Percentiles rank a stretch among this genome's conserved stretches.
Evolutionary conservation across 2,888 invertebrate species (phyloP).

Genomic region (Pelosia muscerda): DNA sequence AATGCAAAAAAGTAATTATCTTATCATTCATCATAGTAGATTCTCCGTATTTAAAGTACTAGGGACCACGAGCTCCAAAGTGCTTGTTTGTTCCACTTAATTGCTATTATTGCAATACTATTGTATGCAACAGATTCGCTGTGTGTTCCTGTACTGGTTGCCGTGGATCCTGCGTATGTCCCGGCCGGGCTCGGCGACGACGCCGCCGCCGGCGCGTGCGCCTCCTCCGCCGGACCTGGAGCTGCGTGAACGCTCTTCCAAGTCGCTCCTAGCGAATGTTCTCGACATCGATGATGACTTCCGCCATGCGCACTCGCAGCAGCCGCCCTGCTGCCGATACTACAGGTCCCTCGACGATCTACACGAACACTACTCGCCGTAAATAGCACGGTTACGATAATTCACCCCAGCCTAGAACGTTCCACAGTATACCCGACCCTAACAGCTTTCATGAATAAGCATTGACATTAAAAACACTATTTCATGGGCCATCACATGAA

Average conservation of each 20-base stretch:
- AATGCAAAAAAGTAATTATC: no score
- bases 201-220: slow-evolving; percentile 89
- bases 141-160: slow-evolving; percentile 98
- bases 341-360: slow-evolving; percentile 90
- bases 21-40: no score
- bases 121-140: slow-evolving; percentile 90
- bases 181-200: slow-evolving; percentile 88
- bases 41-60: no score
- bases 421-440: slow-evolving; percentile 83
- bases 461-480: slow-evolving; percentile 56
- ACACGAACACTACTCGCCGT: slow-evolving; percentile 87
- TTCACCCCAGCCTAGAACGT: slow-evolving; percentile 82
- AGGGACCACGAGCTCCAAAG: no score
- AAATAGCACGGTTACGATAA: slow-evolving; percentile 86
- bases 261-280: slow-evolving; percentile 98
- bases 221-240: slow-evolving; percentile 94
- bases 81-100: no score
- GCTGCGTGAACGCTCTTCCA: slow-evolving; percentile 96
- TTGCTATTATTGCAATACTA: neutral
- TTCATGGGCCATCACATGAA: slow-evolving; percentile 51
- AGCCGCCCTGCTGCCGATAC: slow-evolving; percentile 91
- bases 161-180: slow-evolving; percentile 99
- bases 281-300: slow-evolving; percentile 99
- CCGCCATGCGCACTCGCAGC: slow-evolving; percentile 92
- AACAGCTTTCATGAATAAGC: slow-evolving; percentile 68